phyloP scores from a whole-genome alignment of 2,888 invertebrate genomes.

The Chironomus tentans region DNA sequence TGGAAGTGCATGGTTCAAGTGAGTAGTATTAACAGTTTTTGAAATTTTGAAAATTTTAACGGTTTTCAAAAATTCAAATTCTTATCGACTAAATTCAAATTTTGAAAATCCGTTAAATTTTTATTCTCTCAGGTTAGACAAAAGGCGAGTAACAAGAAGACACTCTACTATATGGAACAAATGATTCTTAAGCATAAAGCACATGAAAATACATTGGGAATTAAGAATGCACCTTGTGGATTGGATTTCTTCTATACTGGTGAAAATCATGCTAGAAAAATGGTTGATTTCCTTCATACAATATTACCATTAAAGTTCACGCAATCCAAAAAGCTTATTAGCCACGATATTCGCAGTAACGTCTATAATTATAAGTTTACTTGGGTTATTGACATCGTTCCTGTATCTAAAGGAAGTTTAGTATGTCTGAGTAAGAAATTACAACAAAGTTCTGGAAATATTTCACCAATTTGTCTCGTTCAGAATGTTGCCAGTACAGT shows the following conservation, averaged over 20 bases:
- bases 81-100: too few species aligned
- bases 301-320: slow-evolving; percentile 82
- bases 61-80: too few species aligned
- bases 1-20: slow-evolving; percentile 92
- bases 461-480: slow-evolving; percentile 80
- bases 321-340: slow-evolving; percentile 89
- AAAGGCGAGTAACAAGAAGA: slow-evolving; percentile 87
- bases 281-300: slow-evolving; percentile 85
- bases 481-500: slow-evolving; percentile 80
- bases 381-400: slow-evolving; percentile 89
- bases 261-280: slow-evolving; percentile 84
- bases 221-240: slow-evolving; percentile 78
- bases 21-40: too few species aligned
- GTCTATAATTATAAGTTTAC: slow-evolving; percentile 94
- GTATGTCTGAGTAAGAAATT: slow-evolving; percentile 82
- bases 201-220: slow-evolving; percentile 80
- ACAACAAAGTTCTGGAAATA: slow-evolving; percentile 77
- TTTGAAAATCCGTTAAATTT: too few species aligned
- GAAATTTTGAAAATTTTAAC: too few species aligned
- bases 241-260: slow-evolving; percentile 89
- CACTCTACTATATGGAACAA: slow-evolving; percentile 95
- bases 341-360: slow-evolving; percentile 96
- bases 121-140: too few species aligned
- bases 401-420: slow-evolving; percentile 87
- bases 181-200: slow-evolving; percentile 91